A percentile compares a stretch with the other conserved stretches of the same genome.
phyloP scores from a whole-genome alignment of 1,140 invertebrate genomes.

The Branchinecta lynchi region DNA sequence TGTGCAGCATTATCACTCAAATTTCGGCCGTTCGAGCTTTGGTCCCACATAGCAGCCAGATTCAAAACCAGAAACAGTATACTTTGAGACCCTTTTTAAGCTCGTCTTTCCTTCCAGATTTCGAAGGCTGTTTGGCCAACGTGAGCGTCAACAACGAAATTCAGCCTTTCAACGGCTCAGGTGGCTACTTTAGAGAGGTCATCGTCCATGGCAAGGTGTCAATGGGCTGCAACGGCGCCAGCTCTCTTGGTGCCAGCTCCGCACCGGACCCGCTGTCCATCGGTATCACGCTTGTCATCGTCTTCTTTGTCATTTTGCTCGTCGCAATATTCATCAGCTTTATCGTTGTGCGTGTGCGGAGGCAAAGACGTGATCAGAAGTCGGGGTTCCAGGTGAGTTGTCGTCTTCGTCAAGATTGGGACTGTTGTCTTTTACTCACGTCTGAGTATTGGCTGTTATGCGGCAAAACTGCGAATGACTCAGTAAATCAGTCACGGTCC shows the following conservation, averaged over 20 bases:
- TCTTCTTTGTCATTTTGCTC: slow-evolving; percentile 78
- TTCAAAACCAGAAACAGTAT: too few species aligned
- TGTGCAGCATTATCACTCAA: too few species aligned
- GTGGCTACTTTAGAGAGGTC: slow-evolving; percentile 48
- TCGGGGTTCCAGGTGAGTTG: slow-evolving; percentile 24
- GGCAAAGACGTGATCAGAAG: slow-evolving; percentile 62
- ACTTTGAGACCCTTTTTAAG: too few species aligned
- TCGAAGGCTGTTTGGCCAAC: slow-evolving; percentile 75
- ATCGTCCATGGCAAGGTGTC: slow-evolving; percentile 49
- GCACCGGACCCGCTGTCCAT: slow-evolving; percentile 71
- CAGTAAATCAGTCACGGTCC: too few species aligned
- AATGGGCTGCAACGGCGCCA: slow-evolving; percentile 46
- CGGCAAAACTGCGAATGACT: too few species aligned
- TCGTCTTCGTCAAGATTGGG: background rate
- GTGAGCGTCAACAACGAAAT: slow-evolving; percentile 75
- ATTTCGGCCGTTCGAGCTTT: too few species aligned
- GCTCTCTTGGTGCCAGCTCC: slow-evolving; percentile 36
- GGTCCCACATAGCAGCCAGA: too few species aligned
- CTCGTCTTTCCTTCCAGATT: slow-evolving; percentile 35
- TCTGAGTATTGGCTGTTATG: too few species aligned
- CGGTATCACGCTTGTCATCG: slow-evolving; percentile 77
- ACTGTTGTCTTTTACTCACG: background rate
- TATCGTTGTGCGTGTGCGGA: slow-evolving; percentile 65
- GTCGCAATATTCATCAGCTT: slow-evolving; percentile 76
- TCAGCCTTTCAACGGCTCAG: slow-evolving; percentile 67